Evolutionary conservation across 2,113 vertebrate species (phyloP).

Genomic region (Uropsilus gracilis): DNA sequence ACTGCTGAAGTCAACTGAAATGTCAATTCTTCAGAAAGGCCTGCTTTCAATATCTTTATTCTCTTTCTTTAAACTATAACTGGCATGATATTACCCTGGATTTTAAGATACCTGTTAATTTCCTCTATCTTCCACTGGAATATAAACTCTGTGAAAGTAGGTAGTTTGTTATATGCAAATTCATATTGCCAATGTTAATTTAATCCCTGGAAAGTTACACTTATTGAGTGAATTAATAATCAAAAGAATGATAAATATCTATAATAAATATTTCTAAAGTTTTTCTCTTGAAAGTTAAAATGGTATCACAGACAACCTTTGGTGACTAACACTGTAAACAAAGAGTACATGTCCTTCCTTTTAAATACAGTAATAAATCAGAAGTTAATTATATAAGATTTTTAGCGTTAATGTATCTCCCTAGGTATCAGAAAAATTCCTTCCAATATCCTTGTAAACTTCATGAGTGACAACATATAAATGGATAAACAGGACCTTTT

Average conservation of each 20-base stretch:
- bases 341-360: neutral
- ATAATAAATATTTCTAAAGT: neutral
- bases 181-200: neutral
- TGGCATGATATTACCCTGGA: neutral
- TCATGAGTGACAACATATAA: neutral
- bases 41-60: neutral
- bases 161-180: neutral
- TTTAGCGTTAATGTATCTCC: neutral
- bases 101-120: neutral
- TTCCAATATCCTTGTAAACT: neutral
- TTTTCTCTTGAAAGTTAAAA: slow-evolving; percentile 16
- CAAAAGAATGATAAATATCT: neutral
- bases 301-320: neutral
- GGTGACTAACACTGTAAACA: neutral
- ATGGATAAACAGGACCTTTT: neutral
- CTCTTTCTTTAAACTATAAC: neutral
- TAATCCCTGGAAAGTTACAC: neutral
- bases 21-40: neutral
- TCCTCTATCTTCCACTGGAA: neutral
- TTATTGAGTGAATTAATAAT: slow-evolving; percentile 18
- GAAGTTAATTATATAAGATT: neutral
- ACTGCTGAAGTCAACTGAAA: neutral
- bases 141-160: neutral
- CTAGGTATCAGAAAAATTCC: neutral
- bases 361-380: neutral